Percentiles rank a stretch among this genome's conserved stretches.
These are phyloP conservation scores for Lamellibrachia columna DNA, from an alignment of 2,888 invertebrate genomes.

Conservation along the genomic window DNA sequence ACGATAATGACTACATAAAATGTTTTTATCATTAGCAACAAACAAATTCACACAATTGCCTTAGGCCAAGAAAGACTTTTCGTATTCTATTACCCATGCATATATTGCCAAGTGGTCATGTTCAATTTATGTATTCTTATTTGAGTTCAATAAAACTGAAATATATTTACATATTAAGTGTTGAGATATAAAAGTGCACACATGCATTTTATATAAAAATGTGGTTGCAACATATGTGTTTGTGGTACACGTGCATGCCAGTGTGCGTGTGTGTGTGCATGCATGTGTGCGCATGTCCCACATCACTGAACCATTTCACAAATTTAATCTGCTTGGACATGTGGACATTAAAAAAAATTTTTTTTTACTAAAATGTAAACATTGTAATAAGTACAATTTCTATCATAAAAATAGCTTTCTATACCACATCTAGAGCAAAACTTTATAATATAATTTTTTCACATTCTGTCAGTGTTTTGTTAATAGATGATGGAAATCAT, in stretches of 20 bases:
- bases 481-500: neutral
- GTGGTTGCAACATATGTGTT: neutral
- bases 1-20: too few relatives aligned
- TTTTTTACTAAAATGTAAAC: neutral
- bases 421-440: neutral
- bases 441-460: neutral
- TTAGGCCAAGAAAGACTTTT: too few relatives aligned
- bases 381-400: neutral
- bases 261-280: constrained; percentile 26
- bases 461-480: neutral
- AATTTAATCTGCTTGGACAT: neutral
- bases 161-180: too few relatives aligned
- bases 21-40: too few relatives aligned
- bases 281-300: neutral
- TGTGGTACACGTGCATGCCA: neutral
- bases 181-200: neutral
- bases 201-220: neutral
- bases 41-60: too few relatives aligned
- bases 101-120: too few relatives aligned
- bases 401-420: neutral
- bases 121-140: too few relatives aligned
- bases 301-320: too few relatives aligned
- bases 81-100: too few relatives aligned
- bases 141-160: too few relatives aligned
- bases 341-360: neutral